Evolutionary conservation across 30 jellyfish, hydroid and myxozoan genomes (phyloP).

Genomic region (Catostylus mosaicus): DNA sequence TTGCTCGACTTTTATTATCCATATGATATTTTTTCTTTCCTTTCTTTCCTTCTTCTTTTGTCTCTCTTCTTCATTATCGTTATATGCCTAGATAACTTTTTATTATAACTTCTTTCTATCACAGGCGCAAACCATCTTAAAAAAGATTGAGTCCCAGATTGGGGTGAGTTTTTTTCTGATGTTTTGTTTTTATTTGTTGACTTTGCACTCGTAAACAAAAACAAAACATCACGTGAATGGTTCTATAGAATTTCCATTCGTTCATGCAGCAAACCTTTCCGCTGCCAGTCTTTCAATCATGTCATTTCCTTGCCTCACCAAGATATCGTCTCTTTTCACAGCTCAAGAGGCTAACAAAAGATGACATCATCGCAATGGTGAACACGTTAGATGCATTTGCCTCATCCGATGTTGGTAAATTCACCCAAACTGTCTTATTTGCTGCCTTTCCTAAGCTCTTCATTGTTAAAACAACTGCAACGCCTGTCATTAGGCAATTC

Average conservation of each 20-base stretch:
- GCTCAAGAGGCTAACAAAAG: constrained; percentile 56
- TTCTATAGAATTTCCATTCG: too few relatives aligned
- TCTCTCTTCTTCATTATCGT: neutral
- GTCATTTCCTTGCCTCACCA: too few relatives aligned
- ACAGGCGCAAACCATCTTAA: constrained; percentile 51
- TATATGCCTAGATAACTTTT: neutral
- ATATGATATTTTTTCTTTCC: neutral
- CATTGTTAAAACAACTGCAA: constrained; percentile 53
- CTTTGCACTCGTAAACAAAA: neutral
- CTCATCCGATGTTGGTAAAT: constrained; percentile 75
- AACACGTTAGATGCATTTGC: constrained; percentile 60
- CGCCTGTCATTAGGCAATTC: constrained; percentile 75
- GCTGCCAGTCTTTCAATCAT: too few relatives aligned
- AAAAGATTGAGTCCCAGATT: constrained; percentile 30
- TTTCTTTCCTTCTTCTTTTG: neutral
- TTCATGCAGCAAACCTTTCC: too few relatives aligned
- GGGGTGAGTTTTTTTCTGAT: constrained; percentile 16
- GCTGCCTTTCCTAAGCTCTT: constrained; percentile 82
- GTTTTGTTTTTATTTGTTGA: too few relatives aligned
- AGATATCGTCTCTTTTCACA: constrained; percentile 11
- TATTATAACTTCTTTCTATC: neutral
- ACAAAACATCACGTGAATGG: too few relatives aligned
- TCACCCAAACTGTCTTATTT: constrained; percentile 59
- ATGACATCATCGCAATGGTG: constrained; percentile 62
- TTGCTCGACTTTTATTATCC: too few relatives aligned